phyloP scores from a whole-genome alignment of 2,797 vertebrate genomes.

The Crocidura indochinensis region DNA sequence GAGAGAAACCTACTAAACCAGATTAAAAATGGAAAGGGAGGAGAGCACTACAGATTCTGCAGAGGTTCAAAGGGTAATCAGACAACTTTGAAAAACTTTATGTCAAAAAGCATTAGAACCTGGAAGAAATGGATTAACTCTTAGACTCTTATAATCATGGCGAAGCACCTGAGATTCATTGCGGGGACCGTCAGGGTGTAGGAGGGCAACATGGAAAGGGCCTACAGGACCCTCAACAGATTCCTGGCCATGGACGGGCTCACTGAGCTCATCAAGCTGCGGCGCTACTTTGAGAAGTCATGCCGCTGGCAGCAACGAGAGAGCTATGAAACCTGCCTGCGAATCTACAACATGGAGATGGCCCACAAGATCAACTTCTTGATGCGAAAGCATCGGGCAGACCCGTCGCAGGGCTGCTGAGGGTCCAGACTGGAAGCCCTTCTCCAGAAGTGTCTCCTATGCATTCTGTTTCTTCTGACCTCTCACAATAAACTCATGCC shows the following conservation, averaged over 20 bases:
- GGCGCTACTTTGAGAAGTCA: slow-evolving; percentile 95
- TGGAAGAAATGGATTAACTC: too few species aligned
- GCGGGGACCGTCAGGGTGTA: too few species aligned
- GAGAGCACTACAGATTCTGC: too few species aligned
- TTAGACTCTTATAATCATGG: too few species aligned
- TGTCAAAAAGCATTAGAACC: too few species aligned
- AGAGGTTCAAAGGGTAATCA: too few species aligned
- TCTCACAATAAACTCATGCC: slow-evolving; percentile 61
- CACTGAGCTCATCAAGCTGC: slow-evolving; percentile 89
- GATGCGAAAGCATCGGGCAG: slow-evolving; percentile 89
- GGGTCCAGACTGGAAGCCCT: slow-evolving; percentile 18
- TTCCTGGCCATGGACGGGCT: slow-evolving; percentile 93
- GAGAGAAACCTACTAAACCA: too few species aligned
- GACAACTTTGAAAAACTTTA: too few species aligned
- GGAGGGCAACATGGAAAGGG: too few species aligned
- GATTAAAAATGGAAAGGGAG: too few species aligned
- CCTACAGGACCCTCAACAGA: slow-evolving; percentile 45
- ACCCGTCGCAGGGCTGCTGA: slow-evolving; percentile 95
- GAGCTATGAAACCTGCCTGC: slow-evolving; percentile 93
- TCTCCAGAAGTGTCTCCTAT: background rate
- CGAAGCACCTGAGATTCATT: too few species aligned
- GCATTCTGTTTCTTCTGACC: slow-evolving; percentile 7
- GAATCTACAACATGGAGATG: slow-evolving; percentile 95
- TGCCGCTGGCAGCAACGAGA: slow-evolving; percentile 91
- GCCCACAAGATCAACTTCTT: slow-evolving; percentile 93